A percentile compares a stretch with the other conserved stretches of the same genome.
Evolutionary conservation across 1,140 invertebrate species (phyloP).

Genomic region (Drosophila kikkawai): DNA sequence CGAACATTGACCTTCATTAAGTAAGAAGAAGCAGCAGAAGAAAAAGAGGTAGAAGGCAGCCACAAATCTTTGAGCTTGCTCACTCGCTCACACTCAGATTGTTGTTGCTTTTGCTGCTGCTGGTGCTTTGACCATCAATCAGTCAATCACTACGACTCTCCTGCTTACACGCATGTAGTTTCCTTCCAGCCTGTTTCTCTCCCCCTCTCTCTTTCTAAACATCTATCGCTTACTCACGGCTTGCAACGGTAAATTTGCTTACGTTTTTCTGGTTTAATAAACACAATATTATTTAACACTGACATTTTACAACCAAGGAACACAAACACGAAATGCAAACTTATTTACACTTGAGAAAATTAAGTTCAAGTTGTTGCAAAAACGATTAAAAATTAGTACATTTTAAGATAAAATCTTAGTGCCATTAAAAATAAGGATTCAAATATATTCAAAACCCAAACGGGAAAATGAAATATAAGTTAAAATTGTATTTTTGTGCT

Average conservation of each 20-base stretch:
- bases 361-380: background rate
- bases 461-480: no score
- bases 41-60: slow-evolving; percentile 35
- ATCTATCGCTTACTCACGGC: slow-evolving; percentile 43
- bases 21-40: slow-evolving; percentile 52
- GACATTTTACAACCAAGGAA: slow-evolving; percentile 57
- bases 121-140: slow-evolving; percentile 55
- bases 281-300: slow-evolving; percentile 64
- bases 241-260: slow-evolving; percentile 56
- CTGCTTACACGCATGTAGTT: slow-evolving; percentile 19
- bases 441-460: no score
- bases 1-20: slow-evolving; percentile 82
- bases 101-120: slow-evolving; percentile 10
- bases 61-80: slow-evolving; percentile 51
- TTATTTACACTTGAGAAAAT: slow-evolving; percentile 17
- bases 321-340: slow-evolving; percentile 45
- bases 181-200: slow-evolving; percentile 15
- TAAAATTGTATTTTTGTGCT: no score
- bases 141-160: slow-evolving; percentile 20
- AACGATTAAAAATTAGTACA: background rate
- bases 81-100: slow-evolving; percentile 16
- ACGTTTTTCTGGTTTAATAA: slow-evolving; percentile 52
- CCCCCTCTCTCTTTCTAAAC: slow-evolving; percentile 1
- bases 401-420: background rate
- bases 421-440: no score